Base-by-base conservation (phyloP, 2,888 invertebrate species). In the Oxyteleia sp. region DNA sequence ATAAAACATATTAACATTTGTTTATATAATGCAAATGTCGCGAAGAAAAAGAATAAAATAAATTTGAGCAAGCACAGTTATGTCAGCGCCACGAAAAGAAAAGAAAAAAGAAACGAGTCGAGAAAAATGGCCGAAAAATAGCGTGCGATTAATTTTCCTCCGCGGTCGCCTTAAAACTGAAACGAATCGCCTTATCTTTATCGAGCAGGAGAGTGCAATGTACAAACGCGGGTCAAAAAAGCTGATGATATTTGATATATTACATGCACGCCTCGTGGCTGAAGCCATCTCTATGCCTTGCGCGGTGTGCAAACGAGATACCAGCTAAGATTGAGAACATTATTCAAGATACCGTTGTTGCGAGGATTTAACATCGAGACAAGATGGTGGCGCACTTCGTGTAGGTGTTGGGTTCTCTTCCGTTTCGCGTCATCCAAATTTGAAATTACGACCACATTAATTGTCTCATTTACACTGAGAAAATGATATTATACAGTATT, bases 321-420 rank as follows among this genome's bases (percentile, higher is more conserved):
- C 61, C 26, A 72, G 63, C 38, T n/a, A 32, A 72, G 72, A 72
- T 72, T 51, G 72, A 63, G 72, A 51, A 63, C 72, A 72, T 72
- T 72, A 72, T 72, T 72, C 72, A 63, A 53, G 72, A 63, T 72
- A 63, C 63, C 64, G 63, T 63, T 35, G 74, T 63, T 63, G 57
- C 32, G 26, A 18, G 26, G 61, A 41, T 63, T 74, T 29, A 45
- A 64, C 53, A 47, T 51, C 11, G 35, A 38, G 43, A n/a, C 26
- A 45, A 45, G 49, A 66, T 66, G 66, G 49, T 51, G 45, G 55
- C 41, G 43, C n/a, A 55, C 20, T 66, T 49, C 53, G 51, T 66
- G 51, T 66, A 38, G 64, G 63, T 35, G 20, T 47, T 47, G 23
- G 47, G 20, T 10, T 20, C 20, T 8, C n/a, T n/a, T n/a, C n/a